Conservation (phyloP, 2,888 invertebrate species). For the Drosophila pseudotakahashii region DNA sequence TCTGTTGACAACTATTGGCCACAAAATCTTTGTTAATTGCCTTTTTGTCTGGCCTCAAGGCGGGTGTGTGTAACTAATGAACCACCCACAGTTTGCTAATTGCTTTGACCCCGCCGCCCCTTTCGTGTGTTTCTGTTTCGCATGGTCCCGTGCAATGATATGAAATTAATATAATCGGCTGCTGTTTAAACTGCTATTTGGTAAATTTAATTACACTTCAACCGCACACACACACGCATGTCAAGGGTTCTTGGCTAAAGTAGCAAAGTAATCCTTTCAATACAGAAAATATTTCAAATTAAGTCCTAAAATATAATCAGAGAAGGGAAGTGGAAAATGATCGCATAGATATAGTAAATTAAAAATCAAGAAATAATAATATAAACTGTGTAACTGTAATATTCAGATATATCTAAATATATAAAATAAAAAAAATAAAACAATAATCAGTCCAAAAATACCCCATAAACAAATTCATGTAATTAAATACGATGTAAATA, state of each 20-base stretch:
- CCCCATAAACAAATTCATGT: no score
- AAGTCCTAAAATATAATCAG: no score
- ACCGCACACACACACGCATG: conserved; percentile 2
- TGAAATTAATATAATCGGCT: conserved; percentile 48
- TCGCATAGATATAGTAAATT: no score
- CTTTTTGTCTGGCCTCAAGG: conserved; percentile 52
- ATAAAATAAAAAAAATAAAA: no score
- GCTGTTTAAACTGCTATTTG: conserved; percentile 46
- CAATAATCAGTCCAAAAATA: no score
- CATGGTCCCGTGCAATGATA: conserved; percentile 27
- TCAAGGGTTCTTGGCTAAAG: not conserved
- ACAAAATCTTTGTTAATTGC: conserved; percentile 63
- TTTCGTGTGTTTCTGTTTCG: conserved; percentile 1
- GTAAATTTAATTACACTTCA: conserved; percentile 40
- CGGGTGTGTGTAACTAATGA: conserved; percentile 40
- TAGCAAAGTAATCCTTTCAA: not conserved
- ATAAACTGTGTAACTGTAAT: no score
- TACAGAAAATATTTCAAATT: no score
- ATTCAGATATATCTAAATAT: no score
- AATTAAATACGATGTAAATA: no score
- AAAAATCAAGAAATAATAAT: no score
- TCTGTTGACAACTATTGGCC: conserved; percentile 59
- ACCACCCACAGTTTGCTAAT: conserved; percentile 27
- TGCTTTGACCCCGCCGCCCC: conserved; percentile 1
- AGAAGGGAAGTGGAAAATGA: no score